Evolutionary conservation across 2,888 invertebrate species (phyloP).

Genomic region (Acleris sparsana): DNA sequence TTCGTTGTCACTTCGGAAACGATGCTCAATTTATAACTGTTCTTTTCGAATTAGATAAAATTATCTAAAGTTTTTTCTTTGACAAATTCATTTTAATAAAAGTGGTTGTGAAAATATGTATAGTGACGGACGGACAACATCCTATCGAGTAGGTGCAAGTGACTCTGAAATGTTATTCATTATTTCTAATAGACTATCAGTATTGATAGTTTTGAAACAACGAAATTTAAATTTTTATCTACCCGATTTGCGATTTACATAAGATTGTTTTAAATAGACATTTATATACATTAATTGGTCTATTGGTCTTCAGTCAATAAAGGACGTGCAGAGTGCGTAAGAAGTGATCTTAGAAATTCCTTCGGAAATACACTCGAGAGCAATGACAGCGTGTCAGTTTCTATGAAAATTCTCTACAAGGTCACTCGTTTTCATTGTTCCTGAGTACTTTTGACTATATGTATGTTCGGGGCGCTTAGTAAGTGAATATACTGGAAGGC

Average conservation of each 20-base stretch:
- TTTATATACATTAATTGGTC: no score
- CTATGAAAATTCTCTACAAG: no score
- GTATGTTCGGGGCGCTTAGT: no score
- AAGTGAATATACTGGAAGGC: no score
- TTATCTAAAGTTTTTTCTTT: constrained; percentile 51
- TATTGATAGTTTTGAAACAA: constrained; percentile 47
- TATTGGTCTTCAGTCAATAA: no score
- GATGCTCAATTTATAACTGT: constrained; percentile 76
- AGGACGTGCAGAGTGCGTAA: constrained; percentile 33
- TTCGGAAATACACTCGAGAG: no score
- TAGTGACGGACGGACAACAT: constrained; percentile 55
- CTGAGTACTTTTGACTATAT: no score
- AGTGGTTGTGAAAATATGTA: constrained; percentile 76
- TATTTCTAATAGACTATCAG: constrained; percentile 42
- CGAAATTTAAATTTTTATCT: no score
- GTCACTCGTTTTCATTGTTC: no score
- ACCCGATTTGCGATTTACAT: constrained; percentile 31
- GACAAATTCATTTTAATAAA: constrained; percentile 56
- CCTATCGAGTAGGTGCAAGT: constrained; percentile 54
- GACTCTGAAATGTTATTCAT: constrained; percentile 76
- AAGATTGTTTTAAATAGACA: constrained; percentile 17
- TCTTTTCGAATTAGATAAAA: constrained; percentile 56
- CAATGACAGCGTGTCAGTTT: no score
- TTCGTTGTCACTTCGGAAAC: constrained; percentile 70
- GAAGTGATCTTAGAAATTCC: no score